phyloP scores from a whole-genome alignment of 2,113 vertebrate genomes.

The Pelobates fuscus region DNA sequence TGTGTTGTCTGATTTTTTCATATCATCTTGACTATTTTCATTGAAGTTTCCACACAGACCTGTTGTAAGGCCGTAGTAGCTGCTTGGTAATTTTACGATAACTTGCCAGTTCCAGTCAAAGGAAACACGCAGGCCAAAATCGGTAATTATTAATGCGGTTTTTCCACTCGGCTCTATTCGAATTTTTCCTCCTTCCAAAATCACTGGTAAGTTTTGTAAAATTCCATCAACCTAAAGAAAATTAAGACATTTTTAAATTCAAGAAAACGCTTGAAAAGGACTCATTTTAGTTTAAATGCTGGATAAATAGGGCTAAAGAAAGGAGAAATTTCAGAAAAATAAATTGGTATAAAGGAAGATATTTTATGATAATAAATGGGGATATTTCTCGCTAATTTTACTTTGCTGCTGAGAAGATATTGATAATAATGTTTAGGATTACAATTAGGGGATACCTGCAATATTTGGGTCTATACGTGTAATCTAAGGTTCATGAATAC shows the following conservation, averaged over 20 bases:
- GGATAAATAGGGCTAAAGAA: too few species aligned
- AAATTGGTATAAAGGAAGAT: too few species aligned
- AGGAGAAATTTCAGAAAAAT: too few species aligned
- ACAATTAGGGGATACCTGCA: too few species aligned
- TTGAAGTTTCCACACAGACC: constrained; percentile 85
- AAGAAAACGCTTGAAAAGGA: not conserved
- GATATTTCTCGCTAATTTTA: too few species aligned
- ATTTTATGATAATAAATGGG: too few species aligned
- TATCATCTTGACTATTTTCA: constrained; percentile 57
- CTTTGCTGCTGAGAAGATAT: too few species aligned
- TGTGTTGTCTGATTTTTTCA: constrained; percentile 53
- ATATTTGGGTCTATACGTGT: too few species aligned
- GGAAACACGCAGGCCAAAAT: constrained; percentile 71
- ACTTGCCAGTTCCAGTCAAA: constrained; percentile 66
- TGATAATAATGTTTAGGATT: too few species aligned
- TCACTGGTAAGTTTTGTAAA: constrained; percentile 67
- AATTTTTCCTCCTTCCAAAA: constrained; percentile 47
- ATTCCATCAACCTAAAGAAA: constrained; percentile 60
- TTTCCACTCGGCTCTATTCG: constrained; percentile 57
- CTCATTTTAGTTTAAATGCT: too few species aligned
- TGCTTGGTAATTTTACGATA: constrained; percentile 62
- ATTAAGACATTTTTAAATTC: not conserved
- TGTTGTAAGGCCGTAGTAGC: constrained; percentile 65
- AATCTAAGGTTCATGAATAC: too few species aligned
- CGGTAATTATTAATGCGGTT: constrained; percentile 54